Conservation (phyloP, 2,797 vertebrate genomes). For the Hippoglossus hippoglossus region DNA sequence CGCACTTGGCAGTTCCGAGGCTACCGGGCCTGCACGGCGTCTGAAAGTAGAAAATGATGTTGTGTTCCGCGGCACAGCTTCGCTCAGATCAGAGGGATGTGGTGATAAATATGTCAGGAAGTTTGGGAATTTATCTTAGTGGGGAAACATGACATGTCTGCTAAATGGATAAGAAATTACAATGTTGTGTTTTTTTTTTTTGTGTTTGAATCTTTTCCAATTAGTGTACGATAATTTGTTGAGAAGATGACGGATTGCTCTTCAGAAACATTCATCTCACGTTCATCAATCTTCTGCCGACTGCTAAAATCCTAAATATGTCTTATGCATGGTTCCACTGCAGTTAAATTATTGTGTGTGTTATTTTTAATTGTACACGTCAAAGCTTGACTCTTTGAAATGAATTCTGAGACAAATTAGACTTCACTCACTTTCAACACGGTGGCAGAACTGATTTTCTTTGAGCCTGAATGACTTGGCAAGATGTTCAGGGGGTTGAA, state of each 20-base stretch:
- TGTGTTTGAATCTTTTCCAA: constrained; percentile 8
- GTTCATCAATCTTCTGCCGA: constrained; percentile 10
- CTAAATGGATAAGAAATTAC: constrained; percentile 26
- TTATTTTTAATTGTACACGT: too few species aligned
- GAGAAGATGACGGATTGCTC: constrained; percentile 21
- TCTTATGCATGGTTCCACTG: too few species aligned
- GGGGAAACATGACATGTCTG: constrained; percentile 4
- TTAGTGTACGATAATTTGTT: constrained; percentile 1
- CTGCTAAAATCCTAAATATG: neutral
- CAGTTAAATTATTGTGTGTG: too few species aligned
- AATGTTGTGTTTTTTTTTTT: constrained; percentile 26
- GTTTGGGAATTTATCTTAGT: constrained; percentile 25
- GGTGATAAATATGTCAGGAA: constrained; percentile 54
- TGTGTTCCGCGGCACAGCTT: constrained; percentile 38
- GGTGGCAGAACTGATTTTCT: too few species aligned
- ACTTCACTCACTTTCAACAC: too few species aligned
- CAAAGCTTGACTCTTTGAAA: neutral
- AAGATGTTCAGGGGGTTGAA: too few species aligned
- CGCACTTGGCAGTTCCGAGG: constrained; percentile 49
- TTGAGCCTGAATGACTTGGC: too few species aligned
- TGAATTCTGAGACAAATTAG: neutral
- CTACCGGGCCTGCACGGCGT: constrained; percentile 26
- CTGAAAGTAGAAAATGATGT: constrained; percentile 41
- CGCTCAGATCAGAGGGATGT: constrained; percentile 31
- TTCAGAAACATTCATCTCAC: constrained; percentile 7